These are phyloP conservation scores for Tiaroga cobitis DNA, from an alignment of 2,797 vertebrate species.

Conservation along the genomic window DNA sequence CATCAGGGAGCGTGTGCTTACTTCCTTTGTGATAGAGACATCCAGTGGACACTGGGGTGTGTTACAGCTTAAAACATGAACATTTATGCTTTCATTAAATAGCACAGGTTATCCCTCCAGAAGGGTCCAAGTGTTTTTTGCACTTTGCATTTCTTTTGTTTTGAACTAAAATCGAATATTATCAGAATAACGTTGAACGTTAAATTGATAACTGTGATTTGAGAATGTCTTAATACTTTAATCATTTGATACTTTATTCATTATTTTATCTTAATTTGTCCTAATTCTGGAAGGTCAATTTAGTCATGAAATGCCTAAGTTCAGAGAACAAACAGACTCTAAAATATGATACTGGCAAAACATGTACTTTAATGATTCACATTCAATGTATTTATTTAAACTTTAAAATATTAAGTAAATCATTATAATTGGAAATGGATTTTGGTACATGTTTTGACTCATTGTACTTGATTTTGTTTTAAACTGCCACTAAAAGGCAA, in stretches of 20 bases:
- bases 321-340: not conserved
- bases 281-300: constrained; percentile 35
- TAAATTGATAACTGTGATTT: not conserved
- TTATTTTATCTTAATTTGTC: constrained; percentile 33
- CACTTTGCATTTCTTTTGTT: not conserved
- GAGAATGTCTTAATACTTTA: not conserved
- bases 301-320: not conserved
- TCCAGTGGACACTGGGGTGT: constrained; percentile 66
- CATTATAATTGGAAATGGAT: not conserved
- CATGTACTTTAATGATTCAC: not conserved
- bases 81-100: not conserved
- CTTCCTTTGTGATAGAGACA: constrained; percentile 69
- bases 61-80: constrained; percentile 58
- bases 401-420: not conserved
- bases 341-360: not conserved
- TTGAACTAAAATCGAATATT: not conserved
- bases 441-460: not conserved
- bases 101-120: not conserved
- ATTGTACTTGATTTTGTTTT: not conserved
- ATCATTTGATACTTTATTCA: not conserved
- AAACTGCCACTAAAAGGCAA: not conserved
- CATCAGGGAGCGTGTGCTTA: not conserved
- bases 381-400: not conserved
- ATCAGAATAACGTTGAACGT: not conserved
- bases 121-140: not conserved